Percentiles rank a stretch among this genome's conserved stretches.
Evolutionary conservation across 2,888 invertebrate genomes (phyloP).

Genomic region (Notodonta ziczac): DNA sequence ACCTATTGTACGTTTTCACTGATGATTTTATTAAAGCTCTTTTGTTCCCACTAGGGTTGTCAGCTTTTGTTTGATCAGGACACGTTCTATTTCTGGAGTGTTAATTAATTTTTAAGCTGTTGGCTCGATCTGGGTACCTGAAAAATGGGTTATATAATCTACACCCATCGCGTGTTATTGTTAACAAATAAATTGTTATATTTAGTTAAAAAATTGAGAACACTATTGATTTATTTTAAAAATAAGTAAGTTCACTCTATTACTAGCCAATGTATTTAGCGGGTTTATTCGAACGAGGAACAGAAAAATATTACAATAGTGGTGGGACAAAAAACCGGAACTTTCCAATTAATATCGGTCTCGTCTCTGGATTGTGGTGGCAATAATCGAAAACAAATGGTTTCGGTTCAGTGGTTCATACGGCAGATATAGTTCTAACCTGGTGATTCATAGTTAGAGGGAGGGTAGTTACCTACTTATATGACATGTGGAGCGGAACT

Average conservation of each 20-base stretch:
- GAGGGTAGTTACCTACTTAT: conserved; percentile 21
- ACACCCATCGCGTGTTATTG: too few species aligned
- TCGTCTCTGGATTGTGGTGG: conserved; percentile 52
- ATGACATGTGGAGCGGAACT: conserved; percentile 12
- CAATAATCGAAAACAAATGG: conserved; percentile 55
- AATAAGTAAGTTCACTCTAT: not conserved
- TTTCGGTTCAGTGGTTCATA: conserved; percentile 45
- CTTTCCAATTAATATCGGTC: conserved; percentile 60
- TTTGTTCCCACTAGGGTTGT: conserved; percentile 17
- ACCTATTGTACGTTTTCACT: conserved; percentile 33
- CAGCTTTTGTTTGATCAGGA: conserved; percentile 1
- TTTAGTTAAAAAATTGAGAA: too few species aligned
- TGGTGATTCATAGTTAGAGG: conserved; percentile 39
- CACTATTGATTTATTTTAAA: not conserved
- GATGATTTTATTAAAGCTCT: conserved; percentile 32
- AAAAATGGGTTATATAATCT: not conserved
- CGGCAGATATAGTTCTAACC: conserved; percentile 41
- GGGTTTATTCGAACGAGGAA: conserved; percentile 14
- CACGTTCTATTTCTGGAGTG: not conserved
- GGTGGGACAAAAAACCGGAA: conserved; percentile 56
- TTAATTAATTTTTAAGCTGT: conserved; percentile 1
- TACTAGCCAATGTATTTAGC: not conserved
- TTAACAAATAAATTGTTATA: too few species aligned
- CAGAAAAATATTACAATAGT: conserved; percentile 10
- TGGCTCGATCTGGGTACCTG: not conserved